Percentiles rank a stretch among this genome's conserved stretches.
phyloP scores from a whole-genome alignment of 2,888 invertebrate species.

The Pollenia labialis region DNA sequence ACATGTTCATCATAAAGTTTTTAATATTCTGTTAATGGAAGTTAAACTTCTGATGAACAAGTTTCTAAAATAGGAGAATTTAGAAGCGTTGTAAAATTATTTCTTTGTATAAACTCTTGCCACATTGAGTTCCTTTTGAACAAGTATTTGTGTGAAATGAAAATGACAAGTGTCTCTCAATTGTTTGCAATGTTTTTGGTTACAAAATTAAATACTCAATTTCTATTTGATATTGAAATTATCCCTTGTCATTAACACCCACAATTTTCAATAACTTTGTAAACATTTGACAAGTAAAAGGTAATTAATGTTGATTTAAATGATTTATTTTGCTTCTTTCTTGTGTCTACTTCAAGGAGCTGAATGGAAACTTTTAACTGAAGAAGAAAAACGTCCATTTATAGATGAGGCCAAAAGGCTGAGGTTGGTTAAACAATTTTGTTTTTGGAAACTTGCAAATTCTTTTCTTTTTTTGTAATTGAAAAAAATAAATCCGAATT shows the following conservation, averaged over 20 bases:
- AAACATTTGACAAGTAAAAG: conserved; percentile 24
- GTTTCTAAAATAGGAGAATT: no score
- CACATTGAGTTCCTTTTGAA: not conserved
- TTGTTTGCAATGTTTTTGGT: conserved; percentile 8
- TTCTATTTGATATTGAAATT: conserved; percentile 9
- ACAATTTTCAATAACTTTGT: not conserved
- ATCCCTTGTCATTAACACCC: not conserved
- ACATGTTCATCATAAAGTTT: no score
- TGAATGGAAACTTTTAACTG: conserved; percentile 97
- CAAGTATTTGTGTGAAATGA: not conserved
- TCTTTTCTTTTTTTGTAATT: no score
- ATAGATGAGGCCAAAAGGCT: conserved; percentile 98
- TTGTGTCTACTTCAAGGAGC: conserved; percentile 87
- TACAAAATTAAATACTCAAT: not conserved
- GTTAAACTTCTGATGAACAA: no score
- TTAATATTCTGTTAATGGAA: no score
- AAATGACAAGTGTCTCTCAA: conserved; percentile 12
- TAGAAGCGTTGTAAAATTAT: not conserved
- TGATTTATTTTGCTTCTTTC: not conserved
- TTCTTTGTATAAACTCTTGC: not conserved
- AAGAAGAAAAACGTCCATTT: conserved; percentile 97
- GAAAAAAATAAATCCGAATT: not conserved
- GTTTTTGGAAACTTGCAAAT: conserved; percentile 17
- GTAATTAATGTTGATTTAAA: conserved; percentile 50
- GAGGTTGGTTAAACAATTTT: conserved; percentile 76